Base-by-base conservation (phyloP, 2,113 vertebrate genomes). In the Halichoeres trimaculatus region DNA sequence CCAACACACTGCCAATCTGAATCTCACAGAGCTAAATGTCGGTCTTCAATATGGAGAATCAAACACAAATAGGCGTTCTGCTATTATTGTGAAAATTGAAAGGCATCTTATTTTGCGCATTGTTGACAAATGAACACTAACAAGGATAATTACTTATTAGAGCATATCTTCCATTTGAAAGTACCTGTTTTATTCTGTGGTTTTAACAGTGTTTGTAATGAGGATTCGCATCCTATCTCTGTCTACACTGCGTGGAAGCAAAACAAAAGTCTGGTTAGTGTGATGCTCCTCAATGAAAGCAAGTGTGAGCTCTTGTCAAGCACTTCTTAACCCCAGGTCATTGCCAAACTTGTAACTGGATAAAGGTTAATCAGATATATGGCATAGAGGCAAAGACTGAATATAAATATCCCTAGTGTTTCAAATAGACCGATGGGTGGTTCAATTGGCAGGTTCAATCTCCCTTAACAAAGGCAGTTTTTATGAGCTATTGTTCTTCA, bases 391-490 rank as follows among this genome's bases (percentile, higher is more conserved):
- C 24, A 59, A 78, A 51, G 17, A 60, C 26, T 4, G 2, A 38
- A 13, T 17, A 57, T 61, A 50, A 74, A 66, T 35, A 79, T 41
- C 36, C 5, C 48, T 35, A 22, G 62, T 30, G 58, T 80, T 77
- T 75, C 24, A 70, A 38, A 80, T 22, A 41, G 59, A 63, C 23
- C 8, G 16, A 6, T 41, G 54, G 51, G 63, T 54, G 66, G 52
- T 56, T 76, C 41, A 48, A 91, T 80, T 86, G 85, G 88, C 79
- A 91, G 90, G 82, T 85, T 86, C 78, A 89, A 80, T 81, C 90
- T 91, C 85, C 76, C 87, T 93, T 88, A 89, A 63, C 47, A 89
- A 93, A 95, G 92, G 91, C 90, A 89, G 90, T 86, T 72, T 50
- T 68, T 48, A 14, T 52, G 78, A 85, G 78, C 76, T n/a, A 20